Base-by-base conservation (phyloP, 2,113 vertebrate genomes). In the Nyctibius bracteatus region DNA sequence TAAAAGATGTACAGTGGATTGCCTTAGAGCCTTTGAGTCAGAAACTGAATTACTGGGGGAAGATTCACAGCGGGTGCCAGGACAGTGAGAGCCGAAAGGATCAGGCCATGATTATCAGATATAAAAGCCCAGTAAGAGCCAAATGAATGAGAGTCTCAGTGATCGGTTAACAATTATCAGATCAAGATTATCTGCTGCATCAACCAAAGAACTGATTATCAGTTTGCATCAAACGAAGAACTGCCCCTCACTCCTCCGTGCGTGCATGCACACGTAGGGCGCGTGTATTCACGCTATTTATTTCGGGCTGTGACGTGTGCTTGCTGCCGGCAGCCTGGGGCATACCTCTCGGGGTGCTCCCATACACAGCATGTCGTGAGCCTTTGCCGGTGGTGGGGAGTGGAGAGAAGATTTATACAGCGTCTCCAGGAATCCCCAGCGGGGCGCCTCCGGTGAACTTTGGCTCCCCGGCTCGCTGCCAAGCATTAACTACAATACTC, bases 401-500 rank as follows among this genome's bases (percentile, higher is more conserved):
- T 7, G 11, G 82, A 80, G 71, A 1, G 1, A 72, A 92, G 94
- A 82, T 94, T 96, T 90, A 86, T 90, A 68, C 59, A 55, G 84
- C 66, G 77, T 66, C 85, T 96, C 85, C 70, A 72, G 89, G 92
- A 95, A 96, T 79, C 84, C 92, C 86, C 96, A 58, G 22, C 9
- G 27, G 96, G 95, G 94, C 84, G 88, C 82, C 83, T 87, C 57
- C 5, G 39, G 80, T 91, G 92, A 97, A 94, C 89, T 96, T 83
- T 85, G 91, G 75, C 87, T 96, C 68, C 83, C 75, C 82, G 63
- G 92, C 94, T 68, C 83, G 57, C 89, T 97, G 97, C 97, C 97
- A 98, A 97, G 96, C 90, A 96, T 97, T 97, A 98, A 97, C 98
- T 97, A 98, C 97, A 98, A 98, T 98, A 97, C 98, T 96, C 49